Base-by-base conservation (phyloP, 1,140 invertebrate species). In the Philopotamus ludificatus region DNA sequence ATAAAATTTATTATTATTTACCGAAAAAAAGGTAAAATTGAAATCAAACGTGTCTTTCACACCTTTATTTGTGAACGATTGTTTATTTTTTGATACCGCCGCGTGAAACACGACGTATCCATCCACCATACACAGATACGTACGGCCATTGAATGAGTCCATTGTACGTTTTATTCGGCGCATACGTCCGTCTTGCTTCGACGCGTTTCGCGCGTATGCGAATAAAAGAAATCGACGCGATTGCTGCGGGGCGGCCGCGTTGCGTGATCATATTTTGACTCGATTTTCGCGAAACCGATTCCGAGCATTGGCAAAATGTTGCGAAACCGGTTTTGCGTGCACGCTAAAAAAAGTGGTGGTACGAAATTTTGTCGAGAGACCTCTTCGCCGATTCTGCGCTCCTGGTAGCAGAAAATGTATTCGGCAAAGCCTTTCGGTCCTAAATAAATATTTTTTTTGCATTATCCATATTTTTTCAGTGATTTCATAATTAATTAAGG, bases 351-450 rank as follows among this genome's bases (percentile, higher is more conserved):
- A 62, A 25, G 28, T 15, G 28, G 28, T 15, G 12, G 16, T 9
- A 25, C 28, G n/a, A 22, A 15, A n/a, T 49, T 34, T 54, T 54
- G 23, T 12, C 51, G 12, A 51, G 28, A 50, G 28, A 34, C 55
- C 66, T 67, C 66, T 41, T 67, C 47, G 49, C 8, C 1, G 15
- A 1, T 67, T 67, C 54, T 67, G 44, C 23, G n/a, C 53, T 58
- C 66, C 66, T 67, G 66, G 25, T 67, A 63, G n/a, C 61, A 67
- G 60, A 55, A 67, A 51, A 64, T 58, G 53, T 53, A 26, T 42
- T n/a, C 21, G 51, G 21, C 41, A 47, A 67, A 67, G 66, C 66
- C 66, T 67, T 66, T 44, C 20, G 50, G 22, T 62, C 47, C 57
- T 60, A 42, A 21, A 20, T 44, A 23, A 16, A 45, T 2, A 22